Conservation (phyloP, 2,888 invertebrate species). For the Capitulum mitella region DNA sequence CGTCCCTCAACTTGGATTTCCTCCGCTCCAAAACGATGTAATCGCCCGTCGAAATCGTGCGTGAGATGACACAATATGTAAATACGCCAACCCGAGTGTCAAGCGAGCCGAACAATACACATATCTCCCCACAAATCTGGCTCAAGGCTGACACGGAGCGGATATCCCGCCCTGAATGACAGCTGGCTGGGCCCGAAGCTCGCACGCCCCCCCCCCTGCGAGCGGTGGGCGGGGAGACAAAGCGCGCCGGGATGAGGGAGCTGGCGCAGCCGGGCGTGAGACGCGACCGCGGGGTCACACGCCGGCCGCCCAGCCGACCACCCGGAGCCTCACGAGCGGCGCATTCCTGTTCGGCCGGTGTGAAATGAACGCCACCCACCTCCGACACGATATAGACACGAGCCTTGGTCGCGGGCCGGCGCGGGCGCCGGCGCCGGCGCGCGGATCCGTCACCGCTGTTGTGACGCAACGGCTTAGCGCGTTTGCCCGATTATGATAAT, state of each 20-base stretch:
- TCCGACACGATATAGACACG: not conserved
- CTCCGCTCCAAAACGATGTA: not conserved
- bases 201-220: not conserved
- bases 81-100: not conserved
- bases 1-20: too few relatives aligned
- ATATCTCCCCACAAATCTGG: not conserved
- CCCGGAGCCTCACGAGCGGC: not conserved
- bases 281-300: not conserved
- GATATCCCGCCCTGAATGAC: not conserved
- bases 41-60: not conserved
- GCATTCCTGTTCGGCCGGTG: not conserved
- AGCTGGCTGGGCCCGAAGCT: not conserved
- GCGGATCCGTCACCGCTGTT: not conserved
- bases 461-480: not conserved
- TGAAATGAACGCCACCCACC: not conserved
- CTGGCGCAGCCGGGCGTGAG: not conserved
- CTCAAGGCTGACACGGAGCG: not conserved
- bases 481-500: conserved; percentile 22
- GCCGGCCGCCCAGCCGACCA: not conserved
- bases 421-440: too few relatives aligned
- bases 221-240: not conserved
- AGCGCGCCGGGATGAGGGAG: not conserved
- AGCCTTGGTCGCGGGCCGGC: not conserved
- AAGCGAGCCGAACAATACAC: not conserved
- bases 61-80: conserved; percentile 18